A percentile compares a stretch with the other conserved stretches of the same genome.
phyloP scores from a whole-genome alignment of 1,140 invertebrate species.

The Aricia agestis region DNA sequence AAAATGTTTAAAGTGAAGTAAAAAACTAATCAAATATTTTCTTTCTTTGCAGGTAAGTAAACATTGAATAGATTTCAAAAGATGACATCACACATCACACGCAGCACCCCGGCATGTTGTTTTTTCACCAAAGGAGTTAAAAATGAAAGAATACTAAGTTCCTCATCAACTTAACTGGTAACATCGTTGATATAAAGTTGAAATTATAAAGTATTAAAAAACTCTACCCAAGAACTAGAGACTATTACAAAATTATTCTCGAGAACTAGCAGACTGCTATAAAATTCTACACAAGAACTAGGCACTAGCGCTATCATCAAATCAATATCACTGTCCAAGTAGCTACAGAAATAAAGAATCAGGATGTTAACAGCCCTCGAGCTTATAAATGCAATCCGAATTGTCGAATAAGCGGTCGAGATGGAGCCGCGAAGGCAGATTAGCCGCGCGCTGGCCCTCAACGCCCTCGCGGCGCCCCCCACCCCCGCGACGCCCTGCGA shows the following conservation, averaged over 20 bases:
- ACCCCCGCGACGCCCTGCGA: constrained; percentile 17
- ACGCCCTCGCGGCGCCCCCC: constrained; percentile 16
- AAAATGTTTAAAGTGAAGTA: no score
- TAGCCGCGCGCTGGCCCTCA: constrained; percentile 45
- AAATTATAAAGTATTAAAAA: no score
- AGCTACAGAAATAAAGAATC: constrained; percentile 6
- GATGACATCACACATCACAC: no score
- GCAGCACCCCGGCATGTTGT: no score
- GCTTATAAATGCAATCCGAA: constrained; percentile 32
- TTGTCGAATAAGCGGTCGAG: constrained; percentile 36
- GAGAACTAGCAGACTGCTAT: no score
- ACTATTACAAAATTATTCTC: not conserved
- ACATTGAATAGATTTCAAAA: no score
- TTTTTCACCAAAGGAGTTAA: no score
- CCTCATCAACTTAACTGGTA: no score
- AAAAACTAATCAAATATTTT: no score
- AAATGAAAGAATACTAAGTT: no score
- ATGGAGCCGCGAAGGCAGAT: constrained; percentile 46
- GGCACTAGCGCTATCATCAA: not conserved
- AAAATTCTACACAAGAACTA: not conserved
- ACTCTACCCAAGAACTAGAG: not conserved
- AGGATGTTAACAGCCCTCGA: constrained; percentile 24
- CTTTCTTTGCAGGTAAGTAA: no score
- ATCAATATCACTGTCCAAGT: not conserved
- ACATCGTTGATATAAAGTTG: no score